These are phyloP conservation scores for Drosophila nigritarsus DNA, from an alignment of 2,888 invertebrate species.

Conservation along the genomic window DNA sequence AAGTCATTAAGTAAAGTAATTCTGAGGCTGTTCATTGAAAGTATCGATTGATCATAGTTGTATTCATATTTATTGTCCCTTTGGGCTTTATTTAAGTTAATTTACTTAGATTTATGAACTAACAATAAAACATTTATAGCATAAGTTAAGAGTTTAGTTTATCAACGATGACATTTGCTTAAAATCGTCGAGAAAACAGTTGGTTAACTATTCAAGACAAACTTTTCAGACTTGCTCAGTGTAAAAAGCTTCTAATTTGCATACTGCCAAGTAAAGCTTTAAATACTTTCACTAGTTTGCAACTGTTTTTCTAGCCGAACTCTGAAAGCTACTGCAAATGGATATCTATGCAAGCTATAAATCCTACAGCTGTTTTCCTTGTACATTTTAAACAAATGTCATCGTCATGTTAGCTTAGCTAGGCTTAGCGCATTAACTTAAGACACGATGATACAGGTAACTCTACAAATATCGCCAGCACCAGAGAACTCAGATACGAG, in stretches of 20 bases:
- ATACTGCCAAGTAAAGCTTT: neutral
- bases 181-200: neutral
- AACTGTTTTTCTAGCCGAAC: neutral
- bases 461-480: slow-evolving; percentile 78
- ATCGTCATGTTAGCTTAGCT: slow-evolving; percentile 6
- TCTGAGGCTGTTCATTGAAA: neutral
- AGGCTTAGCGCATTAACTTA: slow-evolving; percentile 72
- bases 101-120: slow-evolving; percentile 28
- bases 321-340: neutral
- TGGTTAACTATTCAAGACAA: neutral
- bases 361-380: neutral
- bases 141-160: slow-evolving; percentile 24
- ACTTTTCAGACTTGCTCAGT: neutral
- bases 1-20: neutral
- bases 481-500: slow-evolving; percentile 75
- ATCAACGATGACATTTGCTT: slow-evolving; percentile 11
- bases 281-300: neutral
- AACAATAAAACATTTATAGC: slow-evolving; percentile 8
- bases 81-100: slow-evolving; percentile 28
- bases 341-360: neutral
- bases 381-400: slow-evolving; percentile 9
- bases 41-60: neutral
- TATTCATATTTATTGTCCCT: neutral
- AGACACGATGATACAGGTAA: slow-evolving; percentile 79
- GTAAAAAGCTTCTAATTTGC: neutral